phyloP scores from a whole-genome alignment of 2,113 vertebrate genomes.

The Peromyscus polionotus region DNA sequence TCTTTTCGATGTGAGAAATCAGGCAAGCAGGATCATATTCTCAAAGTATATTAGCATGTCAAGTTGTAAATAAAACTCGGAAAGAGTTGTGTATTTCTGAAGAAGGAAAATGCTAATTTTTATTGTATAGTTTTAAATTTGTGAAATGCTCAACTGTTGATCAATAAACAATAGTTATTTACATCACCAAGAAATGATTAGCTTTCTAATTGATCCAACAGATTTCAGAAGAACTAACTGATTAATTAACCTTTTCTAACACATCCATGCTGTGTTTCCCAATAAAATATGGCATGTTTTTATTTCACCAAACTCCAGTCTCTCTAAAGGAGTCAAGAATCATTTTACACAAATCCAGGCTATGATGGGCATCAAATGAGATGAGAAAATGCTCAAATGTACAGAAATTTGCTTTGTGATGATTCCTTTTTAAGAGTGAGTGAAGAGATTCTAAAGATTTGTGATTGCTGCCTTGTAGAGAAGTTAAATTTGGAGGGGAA shows the following conservation, averaged over 20 bases:
- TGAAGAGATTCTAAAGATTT: background rate
- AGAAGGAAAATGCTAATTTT: background rate
- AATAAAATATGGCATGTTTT: background rate
- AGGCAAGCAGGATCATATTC: background rate
- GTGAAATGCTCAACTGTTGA: background rate
- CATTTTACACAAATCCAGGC: background rate
- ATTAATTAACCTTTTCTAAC: background rate
- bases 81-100: background rate
- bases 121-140: background rate
- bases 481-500: background rate
- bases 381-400: background rate
- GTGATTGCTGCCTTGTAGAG: background rate
- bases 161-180: background rate
- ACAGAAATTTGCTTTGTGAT: background rate
- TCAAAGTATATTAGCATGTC: background rate
- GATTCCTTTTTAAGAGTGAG: conserved; percentile 22
- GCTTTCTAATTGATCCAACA: background rate
- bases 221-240: background rate
- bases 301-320: background rate
- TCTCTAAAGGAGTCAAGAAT: background rate
- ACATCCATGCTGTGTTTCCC: background rate
- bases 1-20: background rate
- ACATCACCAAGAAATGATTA: background rate
- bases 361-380: background rate
- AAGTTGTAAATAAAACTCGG: background rate